A percentile compares a stretch with the other conserved stretches of the same genome.
These are phyloP conservation scores for Pilophorus perplexus DNA, from an alignment of 2,888 invertebrate species.

Conservation along the genomic window DNA sequence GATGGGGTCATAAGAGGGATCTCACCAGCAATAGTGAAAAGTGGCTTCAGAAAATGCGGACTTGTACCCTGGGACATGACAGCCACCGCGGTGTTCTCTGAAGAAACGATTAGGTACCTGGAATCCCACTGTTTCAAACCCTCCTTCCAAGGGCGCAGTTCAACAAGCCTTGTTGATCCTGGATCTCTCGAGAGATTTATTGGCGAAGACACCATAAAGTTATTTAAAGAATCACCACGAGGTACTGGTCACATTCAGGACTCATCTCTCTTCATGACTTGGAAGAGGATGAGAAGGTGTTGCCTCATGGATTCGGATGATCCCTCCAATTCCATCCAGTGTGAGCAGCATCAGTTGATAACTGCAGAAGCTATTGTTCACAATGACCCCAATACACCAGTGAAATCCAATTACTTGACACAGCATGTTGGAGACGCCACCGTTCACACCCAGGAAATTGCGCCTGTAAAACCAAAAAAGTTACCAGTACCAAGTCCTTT, in stretches of 20 bases:
- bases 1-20: conserved; percentile 11
- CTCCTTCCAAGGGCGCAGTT: too few species aligned
- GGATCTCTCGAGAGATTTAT: conserved; percentile 36
- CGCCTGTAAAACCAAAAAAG: background rate
- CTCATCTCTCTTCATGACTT: too few species aligned
- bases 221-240: too few species aligned
- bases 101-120: background rate
- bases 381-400: background rate
- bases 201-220: too few species aligned
- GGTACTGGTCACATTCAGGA: too few species aligned
- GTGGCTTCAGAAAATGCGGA: conserved; percentile 45
- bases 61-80: conserved; percentile 45
- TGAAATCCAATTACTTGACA: background rate
- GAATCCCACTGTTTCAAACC: conserved; percentile 3
- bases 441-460: background rate
- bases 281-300: conserved; percentile 32
- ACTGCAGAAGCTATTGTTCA: background rate
- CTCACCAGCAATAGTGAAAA: conserved; percentile 36
- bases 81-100: conserved; percentile 19
- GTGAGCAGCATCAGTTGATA: background rate
- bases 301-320: background rate
- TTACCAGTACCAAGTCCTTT: background rate
- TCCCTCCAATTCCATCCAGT: background rate
- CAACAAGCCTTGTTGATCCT: conserved; percentile 16
- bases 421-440: conserved; percentile 11